Evolutionary conservation across 2,113 vertebrate genomes (phyloP), one percentile per base, ranked within the genome.

Genomic region (Cynopterus brachyotis): DNA sequence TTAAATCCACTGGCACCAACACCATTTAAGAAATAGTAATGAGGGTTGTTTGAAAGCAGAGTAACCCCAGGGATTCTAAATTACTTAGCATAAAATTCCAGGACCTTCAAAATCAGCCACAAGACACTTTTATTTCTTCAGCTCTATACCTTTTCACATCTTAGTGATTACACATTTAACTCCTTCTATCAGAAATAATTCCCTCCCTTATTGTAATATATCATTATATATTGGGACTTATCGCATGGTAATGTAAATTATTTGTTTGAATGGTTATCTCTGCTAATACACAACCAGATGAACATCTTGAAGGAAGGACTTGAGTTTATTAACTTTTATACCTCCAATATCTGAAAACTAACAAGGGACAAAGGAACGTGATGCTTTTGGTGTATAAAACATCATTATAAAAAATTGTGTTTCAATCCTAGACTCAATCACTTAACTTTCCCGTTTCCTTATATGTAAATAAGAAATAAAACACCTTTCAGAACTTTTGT

Each of bases 21-120:
- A 69, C 53, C 11, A 82, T 90, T 73, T 81, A 84, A 22, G 19
- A 96, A 94, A 73, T 22, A 94, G 13, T 90, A 45, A 69, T 35
- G 32, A 42, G 9, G 9, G 17, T 47, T 60, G 2, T 67, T 80
- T 78, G 94, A 95, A 91, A 93, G 37, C 20, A 73, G 37, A 78
- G 5, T 53, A 70, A 89, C 30, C 30, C 22, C 6, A 91, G 11
- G 16, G 85, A 13, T 76, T 47, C 37, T 80, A 59, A 85, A 35
- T n/a, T 60, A 80, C 8, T 47, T 64, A 80, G 13, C 15, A 70
- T 59, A 84, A 94, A 87, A 64, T 75, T 81, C 22, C 15, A 69
- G 20, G 28, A 15, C 26, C 10, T 94, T 75, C 37, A 90, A 67
- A 81, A 81, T 89, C 32, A 62, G n/a, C 15, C 37, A 57, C 4